Conservation (phyloP, 2,113 vertebrate genomes). For the Phyllostomus hastatus region DNA sequence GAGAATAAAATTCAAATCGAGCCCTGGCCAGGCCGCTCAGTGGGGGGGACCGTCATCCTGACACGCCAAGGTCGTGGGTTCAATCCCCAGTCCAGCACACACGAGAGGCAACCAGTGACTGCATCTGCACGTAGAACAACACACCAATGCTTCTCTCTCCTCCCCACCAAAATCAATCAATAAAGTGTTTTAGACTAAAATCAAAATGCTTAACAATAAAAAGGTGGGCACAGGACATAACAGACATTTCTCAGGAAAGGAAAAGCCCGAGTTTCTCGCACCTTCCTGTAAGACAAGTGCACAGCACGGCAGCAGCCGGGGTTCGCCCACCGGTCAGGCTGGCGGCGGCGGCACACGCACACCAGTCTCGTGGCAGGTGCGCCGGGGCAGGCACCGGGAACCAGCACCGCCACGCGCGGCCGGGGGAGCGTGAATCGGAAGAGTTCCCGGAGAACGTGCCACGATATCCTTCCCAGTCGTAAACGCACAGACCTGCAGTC, state of each 20-base stretch:
- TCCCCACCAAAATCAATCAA: no score
- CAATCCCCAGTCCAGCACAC: no score
- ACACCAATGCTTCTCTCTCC: no score
- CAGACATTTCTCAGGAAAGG: not conserved
- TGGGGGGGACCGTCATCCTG: no score
- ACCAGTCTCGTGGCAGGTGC: not conserved
- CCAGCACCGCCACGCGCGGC: rapidly evolving
- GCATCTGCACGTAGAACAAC: no score
- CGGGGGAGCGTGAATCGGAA: not conserved
- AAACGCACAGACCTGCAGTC: not conserved
- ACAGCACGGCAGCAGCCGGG: not conserved
- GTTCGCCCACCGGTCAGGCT: not conserved
- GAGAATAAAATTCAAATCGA: not conserved
- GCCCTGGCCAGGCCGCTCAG: no score
- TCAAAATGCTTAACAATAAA: not conserved
- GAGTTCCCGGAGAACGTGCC: not conserved
- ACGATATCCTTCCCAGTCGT: not conserved
- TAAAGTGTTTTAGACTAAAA: not conserved
- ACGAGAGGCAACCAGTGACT: no score
- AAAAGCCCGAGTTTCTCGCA: not conserved
- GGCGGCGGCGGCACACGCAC: no score
- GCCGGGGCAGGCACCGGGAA: not conserved
- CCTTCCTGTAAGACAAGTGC: not conserved
- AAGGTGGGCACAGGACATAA: not conserved
- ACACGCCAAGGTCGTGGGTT: no score